These are phyloP conservation scores for Aphaenogaster floridana DNA, from an alignment of 1,140 invertebrate species.

Conservation along the genomic window DNA sequence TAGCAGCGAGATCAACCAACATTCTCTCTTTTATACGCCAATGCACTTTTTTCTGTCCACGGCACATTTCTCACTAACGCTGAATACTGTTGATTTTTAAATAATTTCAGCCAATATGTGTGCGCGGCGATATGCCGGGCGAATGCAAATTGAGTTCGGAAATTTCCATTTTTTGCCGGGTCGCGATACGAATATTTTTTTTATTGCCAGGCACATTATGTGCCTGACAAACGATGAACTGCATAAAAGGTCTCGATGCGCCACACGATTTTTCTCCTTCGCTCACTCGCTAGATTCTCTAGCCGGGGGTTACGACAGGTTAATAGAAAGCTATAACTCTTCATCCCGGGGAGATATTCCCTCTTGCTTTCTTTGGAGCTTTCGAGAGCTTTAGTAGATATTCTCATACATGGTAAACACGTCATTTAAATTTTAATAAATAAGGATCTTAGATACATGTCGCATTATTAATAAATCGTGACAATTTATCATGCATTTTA, in stretches of 20 bases:
- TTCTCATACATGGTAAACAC: constrained; percentile 27
- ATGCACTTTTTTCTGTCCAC: constrained; percentile 6
- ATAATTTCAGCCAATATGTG: constrained; percentile 41
- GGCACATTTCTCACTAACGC: constrained; percentile 22
- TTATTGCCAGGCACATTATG: constrained; percentile 37
- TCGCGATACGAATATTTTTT: constrained; percentile 42
- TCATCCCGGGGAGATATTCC: constrained; percentile 50
- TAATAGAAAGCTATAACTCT: constrained; percentile 71
- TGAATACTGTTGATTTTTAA: constrained; percentile 47
- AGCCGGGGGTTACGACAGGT: constrained; percentile 55
- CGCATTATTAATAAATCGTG: neutral
- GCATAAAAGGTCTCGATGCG: constrained; percentile 49
- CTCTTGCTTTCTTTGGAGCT: constrained; percentile 45
- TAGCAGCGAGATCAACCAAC: constrained; percentile 65
- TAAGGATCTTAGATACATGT: constrained; percentile 9
- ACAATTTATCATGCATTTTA: neutral
- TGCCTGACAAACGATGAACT: constrained; percentile 49
- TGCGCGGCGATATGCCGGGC: constrained; percentile 31
- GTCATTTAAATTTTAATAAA: constrained; percentile 62
- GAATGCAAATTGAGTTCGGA: constrained; percentile 56
- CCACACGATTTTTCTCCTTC: constrained; percentile 48
- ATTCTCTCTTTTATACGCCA: constrained; percentile 46
- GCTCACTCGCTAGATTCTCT: constrained; percentile 18
- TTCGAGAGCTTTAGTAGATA: constrained; percentile 43
- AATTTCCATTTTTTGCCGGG: constrained; percentile 55